Conservation (phyloP, 2,888 invertebrate species). For the Brachypalpus laphriformis region DNA sequence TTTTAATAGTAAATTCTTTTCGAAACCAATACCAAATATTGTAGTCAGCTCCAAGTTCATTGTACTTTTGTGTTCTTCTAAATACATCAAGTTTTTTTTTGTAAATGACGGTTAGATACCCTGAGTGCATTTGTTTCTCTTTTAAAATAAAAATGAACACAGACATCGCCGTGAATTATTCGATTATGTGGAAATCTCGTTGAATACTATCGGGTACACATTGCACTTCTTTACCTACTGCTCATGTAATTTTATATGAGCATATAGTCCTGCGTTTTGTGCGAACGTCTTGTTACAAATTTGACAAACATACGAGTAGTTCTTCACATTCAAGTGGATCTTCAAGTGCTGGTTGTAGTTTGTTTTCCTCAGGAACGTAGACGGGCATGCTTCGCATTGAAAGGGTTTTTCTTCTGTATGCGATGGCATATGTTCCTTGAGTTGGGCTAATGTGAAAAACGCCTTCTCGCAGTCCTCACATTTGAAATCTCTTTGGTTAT, state of each 20-base stretch:
- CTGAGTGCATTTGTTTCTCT: neutral
- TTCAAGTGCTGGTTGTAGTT: slow-evolving; percentile 79
- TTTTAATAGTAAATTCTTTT: neutral
- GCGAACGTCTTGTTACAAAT: slow-evolving; percentile 74
- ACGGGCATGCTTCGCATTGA: slow-evolving; percentile 76
- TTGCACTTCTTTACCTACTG: slow-evolving; percentile 29
- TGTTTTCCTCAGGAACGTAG: slow-evolving; percentile 77
- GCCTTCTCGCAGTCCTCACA: slow-evolving; percentile 78
- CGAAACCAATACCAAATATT: neutral
- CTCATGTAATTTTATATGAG: slow-evolving; percentile 67
- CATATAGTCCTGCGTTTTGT: slow-evolving; percentile 68
- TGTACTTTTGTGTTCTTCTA: neutral
- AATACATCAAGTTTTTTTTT: neutral
- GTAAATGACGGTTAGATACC: slow-evolving; percentile 11
- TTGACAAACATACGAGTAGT: slow-evolving; percentile 70
- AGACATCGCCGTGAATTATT: slow-evolving; percentile 14
- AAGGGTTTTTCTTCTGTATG: slow-evolving; percentile 76
- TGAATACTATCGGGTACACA: slow-evolving; percentile 14
- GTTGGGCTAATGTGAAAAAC: slow-evolving; percentile 78
- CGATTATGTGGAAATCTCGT: slow-evolving; percentile 12
- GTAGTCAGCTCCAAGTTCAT: neutral
- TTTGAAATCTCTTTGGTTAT: slow-evolving; percentile 77
- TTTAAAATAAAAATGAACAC: neutral
- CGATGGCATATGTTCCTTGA: slow-evolving; percentile 78
- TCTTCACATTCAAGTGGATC: slow-evolving; percentile 69